Percentiles rank a stretch among this genome's conserved stretches.
phyloP scores from a whole-genome alignment of 2,797 vertebrate genomes.

The Psittacula echo region DNA sequence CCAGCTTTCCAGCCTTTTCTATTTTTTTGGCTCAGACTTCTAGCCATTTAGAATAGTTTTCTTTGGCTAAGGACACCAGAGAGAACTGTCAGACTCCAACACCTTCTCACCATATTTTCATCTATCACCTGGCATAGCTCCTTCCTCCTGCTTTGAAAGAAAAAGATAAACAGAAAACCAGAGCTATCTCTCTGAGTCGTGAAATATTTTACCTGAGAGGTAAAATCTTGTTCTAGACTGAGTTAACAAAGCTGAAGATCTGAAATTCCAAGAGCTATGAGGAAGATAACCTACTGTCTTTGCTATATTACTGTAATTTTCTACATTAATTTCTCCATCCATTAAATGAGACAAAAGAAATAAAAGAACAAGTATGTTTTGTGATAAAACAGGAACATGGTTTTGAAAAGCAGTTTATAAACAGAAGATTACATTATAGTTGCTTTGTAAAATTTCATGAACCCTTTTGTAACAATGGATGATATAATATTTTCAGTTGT shows the following conservation, averaged over 20 bases:
- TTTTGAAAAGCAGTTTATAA: not conserved
- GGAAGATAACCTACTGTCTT: not conserved
- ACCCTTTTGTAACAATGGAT: not conserved
- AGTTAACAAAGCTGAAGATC: not conserved
- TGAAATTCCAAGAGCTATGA: not conserved
- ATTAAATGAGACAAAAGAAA: not conserved
- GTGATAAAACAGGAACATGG: not conserved
- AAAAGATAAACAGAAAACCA: not conserved
- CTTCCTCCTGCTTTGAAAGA: not conserved
- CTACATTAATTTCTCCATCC: not conserved
- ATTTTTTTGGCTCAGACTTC: not conserved
- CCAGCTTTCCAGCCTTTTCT: not conserved
- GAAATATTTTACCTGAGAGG: not conserved
- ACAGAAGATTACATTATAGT: not conserved
- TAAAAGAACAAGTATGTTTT: not conserved
- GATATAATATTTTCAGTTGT: not conserved
- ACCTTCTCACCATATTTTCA: not conserved
- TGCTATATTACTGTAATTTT: not conserved
- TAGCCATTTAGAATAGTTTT: not conserved
- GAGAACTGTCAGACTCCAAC: not conserved
- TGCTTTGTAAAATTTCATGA: not conserved
- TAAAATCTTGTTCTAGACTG: not conserved
- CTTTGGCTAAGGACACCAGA: not conserved
- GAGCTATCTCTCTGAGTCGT: not conserved
- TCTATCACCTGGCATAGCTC: not conserved